Evolutionary conservation across 2,888 invertebrate species (phyloP), one percentile per base, ranked within the genome.

Genomic region (Epirrhoe tristata): DNA sequence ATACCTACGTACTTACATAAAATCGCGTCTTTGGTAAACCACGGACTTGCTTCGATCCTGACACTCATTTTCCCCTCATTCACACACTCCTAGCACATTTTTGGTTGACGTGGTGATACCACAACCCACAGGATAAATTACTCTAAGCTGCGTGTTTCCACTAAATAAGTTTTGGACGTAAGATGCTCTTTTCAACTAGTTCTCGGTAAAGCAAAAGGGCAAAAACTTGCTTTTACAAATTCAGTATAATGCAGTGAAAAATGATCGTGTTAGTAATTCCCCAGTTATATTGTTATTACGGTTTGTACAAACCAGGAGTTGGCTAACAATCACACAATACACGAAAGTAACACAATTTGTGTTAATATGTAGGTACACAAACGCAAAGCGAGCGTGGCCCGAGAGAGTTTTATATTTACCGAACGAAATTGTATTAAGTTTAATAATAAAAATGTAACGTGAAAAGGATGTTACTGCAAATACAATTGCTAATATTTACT

Each of bases 391-490:
- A 57, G 57, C 61, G 60, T 14, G 36, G 6, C 65, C 46, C 51
- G 17, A 39, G 66, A 48, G 57, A 14, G 34, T 7, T 43, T 43
- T 10, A 39, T 43, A 12, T 43, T 12, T 43, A 43, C 39, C 12
- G 12, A 10, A 5, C 39, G 39, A 43, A 43, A 43, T 43, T 12
- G 12, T 43, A 12, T 43, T 10, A 12, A 43, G 12, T 12, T 12
- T 10, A 34, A 34, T 34, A 39, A 43, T 5, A 43, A 69, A 71
- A 64, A 66, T 63, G 56, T 60, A 66, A 67, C 73, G 69, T 55
- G 62, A 61, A 67, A 69, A 71, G 52, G 67, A 62, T 62, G 58
- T 61, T 58, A 55, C 48, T 24, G 50, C 10, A 50, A 32, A 50
- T 16, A 34, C 50, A 16, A 48, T 50, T 58, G 14, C 10, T 57